phyloP scores from a whole-genome alignment of 2,888 invertebrate species.

The Pristionchus japonicus region DNA sequence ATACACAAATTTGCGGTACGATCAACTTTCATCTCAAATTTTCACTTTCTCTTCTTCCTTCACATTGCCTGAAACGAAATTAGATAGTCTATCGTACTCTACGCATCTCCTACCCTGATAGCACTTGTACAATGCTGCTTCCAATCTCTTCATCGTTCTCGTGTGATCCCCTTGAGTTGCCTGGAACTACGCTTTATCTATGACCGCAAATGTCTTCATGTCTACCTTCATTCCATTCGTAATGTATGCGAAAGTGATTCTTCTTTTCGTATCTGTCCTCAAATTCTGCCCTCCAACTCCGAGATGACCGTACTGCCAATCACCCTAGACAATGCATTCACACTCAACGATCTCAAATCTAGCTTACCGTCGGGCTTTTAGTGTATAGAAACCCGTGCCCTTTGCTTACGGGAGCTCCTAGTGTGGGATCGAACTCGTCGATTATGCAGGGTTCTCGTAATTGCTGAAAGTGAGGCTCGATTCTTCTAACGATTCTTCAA shows the following conservation, averaged over 20 bases:
- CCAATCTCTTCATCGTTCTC: constrained; percentile 29
- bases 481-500: too few relatives aligned
- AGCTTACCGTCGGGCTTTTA: neutral
- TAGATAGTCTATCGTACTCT: neutral
- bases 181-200: neutral
- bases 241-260: constrained; percentile 38
- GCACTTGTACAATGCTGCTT: constrained; percentile 19
- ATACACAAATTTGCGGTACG: too few relatives aligned
- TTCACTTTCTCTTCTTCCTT: neutral
- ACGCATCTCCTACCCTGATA: neutral
- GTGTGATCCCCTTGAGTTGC: constrained; percentile 2
- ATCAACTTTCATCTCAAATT: too few relatives aligned
- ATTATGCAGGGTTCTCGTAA: neutral
- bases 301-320: constrained; percentile 45
- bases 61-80: neutral
- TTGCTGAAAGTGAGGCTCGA: neutral
- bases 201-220: neutral
- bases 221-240: constrained; percentile 43
- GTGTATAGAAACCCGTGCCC: constrained; percentile 12
- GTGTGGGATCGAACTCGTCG: neutral
- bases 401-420: neutral
- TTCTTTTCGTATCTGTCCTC: neutral
- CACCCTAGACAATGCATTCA: neutral
- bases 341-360: neutral
- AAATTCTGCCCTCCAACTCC: constrained; percentile 44